Evolutionary conservation across 2,113 vertebrate genomes (phyloP).

Genomic region (Syngnathus scovelli): DNA sequence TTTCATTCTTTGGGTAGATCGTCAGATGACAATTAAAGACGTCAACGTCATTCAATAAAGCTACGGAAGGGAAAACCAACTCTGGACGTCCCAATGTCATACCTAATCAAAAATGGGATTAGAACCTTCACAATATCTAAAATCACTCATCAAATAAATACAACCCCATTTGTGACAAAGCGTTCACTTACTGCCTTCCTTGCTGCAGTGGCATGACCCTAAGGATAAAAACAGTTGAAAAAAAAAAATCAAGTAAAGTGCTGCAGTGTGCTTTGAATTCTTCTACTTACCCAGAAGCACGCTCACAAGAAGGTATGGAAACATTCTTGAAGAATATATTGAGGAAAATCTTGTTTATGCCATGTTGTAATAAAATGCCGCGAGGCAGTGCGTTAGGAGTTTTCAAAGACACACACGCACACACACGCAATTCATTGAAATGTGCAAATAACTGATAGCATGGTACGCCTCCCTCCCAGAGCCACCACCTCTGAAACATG

Average conservation of each 20-base stretch:
- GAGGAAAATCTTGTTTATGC: not conserved
- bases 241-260: not conserved
- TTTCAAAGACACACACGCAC: constrained; percentile 7
- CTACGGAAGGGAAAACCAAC: constrained; percentile 25
- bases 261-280: not conserved
- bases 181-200: constrained; percentile 43
- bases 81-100: constrained; percentile 8
- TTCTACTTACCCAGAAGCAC: constrained; percentile 49
- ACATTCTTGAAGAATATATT: constrained; percentile 29
- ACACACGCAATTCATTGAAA: constrained; percentile 20
- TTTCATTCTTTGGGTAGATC: not conserved
- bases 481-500: constrained; percentile 9
- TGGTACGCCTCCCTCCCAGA: constrained; percentile 16
- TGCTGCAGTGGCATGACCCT: constrained; percentile 39
- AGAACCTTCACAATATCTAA: not conserved
- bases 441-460: constrained; percentile 59
- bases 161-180: not conserved
- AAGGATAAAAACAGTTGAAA: not conserved
- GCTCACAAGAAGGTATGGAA: constrained; percentile 24
- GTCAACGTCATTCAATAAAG: fast-evolving
- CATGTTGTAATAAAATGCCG: not conserved
- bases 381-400: constrained; percentile 9
- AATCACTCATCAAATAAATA: not conserved
- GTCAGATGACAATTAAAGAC: constrained; percentile 22
- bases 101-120: constrained; percentile 25